These are phyloP conservation scores for Cardiocondyla obscurior DNA, from an alignment of 1,140 invertebrate species.

Conservation along the genomic window DNA sequence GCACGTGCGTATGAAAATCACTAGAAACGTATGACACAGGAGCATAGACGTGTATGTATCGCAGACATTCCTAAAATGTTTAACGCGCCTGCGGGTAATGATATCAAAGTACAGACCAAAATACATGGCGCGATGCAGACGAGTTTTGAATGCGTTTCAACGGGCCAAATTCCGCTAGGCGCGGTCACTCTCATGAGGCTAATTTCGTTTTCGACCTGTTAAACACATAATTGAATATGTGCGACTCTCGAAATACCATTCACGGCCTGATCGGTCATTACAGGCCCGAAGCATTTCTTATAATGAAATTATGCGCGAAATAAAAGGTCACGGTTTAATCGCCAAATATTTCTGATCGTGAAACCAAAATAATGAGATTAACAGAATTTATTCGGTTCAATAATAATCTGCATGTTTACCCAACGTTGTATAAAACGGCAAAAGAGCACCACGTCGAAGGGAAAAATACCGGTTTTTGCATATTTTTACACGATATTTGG, in stretches of 20 bases:
- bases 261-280: conserved; percentile 22
- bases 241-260: conserved; percentile 61
- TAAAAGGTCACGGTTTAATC: conserved; percentile 16
- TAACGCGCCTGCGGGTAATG: conserved; percentile 50
- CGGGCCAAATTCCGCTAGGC: conserved; percentile 44
- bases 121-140: conserved; percentile 8
- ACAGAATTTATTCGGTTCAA: conserved; percentile 21
- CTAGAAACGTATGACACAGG: conserved; percentile 30
- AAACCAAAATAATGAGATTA: background rate
- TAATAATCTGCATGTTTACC: conserved; percentile 7
- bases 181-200: conserved; percentile 61
- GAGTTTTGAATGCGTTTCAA: conserved; percentile 54
- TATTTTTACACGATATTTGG: background rate
- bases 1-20: conserved; percentile 27
- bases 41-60: background rate
- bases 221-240: conserved; percentile 66
- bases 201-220: conserved; percentile 70
- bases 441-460: background rate
- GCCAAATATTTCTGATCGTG: conserved; percentile 10
- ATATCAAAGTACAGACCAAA: conserved; percentile 29
- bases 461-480: background rate
- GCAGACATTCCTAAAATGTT: conserved; percentile 51
- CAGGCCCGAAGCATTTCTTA: conserved; percentile 10
- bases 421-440: background rate
- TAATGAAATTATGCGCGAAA: conserved; percentile 26